phyloP scores from a whole-genome alignment of 2,113 vertebrate species.

The Ivindomyrus marchei region DNA sequence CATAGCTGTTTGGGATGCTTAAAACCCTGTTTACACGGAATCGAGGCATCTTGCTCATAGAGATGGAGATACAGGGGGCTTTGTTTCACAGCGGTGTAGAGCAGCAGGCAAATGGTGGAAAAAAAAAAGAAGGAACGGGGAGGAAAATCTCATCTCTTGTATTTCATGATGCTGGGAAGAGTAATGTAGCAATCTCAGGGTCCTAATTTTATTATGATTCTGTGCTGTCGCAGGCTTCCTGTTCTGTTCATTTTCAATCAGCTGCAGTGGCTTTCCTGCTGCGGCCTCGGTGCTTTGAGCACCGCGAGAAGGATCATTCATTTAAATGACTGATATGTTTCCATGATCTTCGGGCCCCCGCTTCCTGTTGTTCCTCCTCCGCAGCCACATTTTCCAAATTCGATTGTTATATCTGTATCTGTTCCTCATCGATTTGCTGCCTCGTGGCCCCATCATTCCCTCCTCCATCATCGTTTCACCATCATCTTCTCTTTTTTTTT shows the following conservation, averaged over 20 bases:
- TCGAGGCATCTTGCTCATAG: not conserved
- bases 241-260: conserved; percentile 49
- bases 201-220: conserved; percentile 52
- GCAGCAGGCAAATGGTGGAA: not conserved
- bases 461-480: not conserved
- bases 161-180: conserved; percentile 41
- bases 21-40: not conserved
- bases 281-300: conserved; percentile 33
- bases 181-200: conserved; percentile 46
- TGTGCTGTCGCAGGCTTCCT: conserved; percentile 42
- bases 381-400: conserved; percentile 12
- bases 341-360: conserved; percentile 22
- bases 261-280: conserved; percentile 44
- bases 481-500: not conserved
- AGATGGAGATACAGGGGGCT: not conserved
- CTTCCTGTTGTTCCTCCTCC: conserved; percentile 25
- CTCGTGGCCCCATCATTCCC: not conserved
- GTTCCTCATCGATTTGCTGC: conserved; percentile 9
- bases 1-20: not conserved
- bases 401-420: conserved; percentile 11
- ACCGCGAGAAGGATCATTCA: conserved; percentile 39
- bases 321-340: conserved; percentile 46
- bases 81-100: not conserved
- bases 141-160: conserved; percentile 30
- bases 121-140: conserved; percentile 10